Evolutionary conservation across 1,140 invertebrate genomes (phyloP), one percentile per base, ranked within the genome.

Genomic region (Trissolcus basalis): DNA sequence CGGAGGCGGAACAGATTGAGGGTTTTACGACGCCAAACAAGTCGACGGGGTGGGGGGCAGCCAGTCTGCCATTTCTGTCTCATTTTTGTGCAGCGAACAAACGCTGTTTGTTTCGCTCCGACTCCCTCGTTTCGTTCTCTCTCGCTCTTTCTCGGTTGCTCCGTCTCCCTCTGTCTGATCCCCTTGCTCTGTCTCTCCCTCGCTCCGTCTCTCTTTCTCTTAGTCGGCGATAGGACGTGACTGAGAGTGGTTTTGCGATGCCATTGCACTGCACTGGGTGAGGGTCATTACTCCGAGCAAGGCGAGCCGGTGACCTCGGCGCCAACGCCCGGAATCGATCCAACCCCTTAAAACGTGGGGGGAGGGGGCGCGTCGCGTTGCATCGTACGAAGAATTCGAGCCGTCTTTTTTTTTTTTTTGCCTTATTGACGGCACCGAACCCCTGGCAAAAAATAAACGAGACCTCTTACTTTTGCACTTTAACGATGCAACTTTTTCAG

Each of bases 181-280:
- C 35, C 50, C 11, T 49, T 19, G 27, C 47, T 13, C 27, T 68
- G 15, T 36, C 55, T 19, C n/a, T 36, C 45, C 15, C 12, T 48
- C 36, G 43, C 14, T 5, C 47, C 45, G 9, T 43, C n/a, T 51
- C 44, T 41, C 44, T 63, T 48, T 47, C 44, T 48, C 39, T 59
- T 32, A 12, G 53, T 33, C 15, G 50, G 8, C 63, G 54, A 63
- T 49, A 33, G 59, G 60, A 70, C 39, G 69, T 51, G 54, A 59
- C 47, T 59, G 61, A 65, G 68, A 72, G 73, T 76, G 50, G 74
- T 68, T 64, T 67, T 68, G 61, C 83, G 82, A 83, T 88, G 86
- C 87, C 86, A 85, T 87, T 87, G 87, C 87, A 86, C 86, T 87
- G 86, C 87, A 87, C 86, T 88, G 86, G 86, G 87, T 88, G 86